Base-by-base conservation (phyloP, 2,888 invertebrate genomes). In the Amphipoea lucens region DNA sequence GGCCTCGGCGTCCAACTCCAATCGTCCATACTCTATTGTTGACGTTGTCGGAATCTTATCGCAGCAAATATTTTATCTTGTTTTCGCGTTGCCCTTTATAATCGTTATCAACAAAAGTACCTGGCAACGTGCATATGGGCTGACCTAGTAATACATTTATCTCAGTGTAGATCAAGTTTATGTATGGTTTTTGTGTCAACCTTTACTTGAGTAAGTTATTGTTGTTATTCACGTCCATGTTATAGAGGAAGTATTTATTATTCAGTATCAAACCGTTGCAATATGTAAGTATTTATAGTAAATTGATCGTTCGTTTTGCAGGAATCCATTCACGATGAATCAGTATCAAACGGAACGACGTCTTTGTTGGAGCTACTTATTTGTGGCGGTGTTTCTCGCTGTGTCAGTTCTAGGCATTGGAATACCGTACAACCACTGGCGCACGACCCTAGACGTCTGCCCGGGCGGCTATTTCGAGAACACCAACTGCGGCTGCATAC, bases 371-470 rank as follows among this genome's bases (percentile, higher is more conserved):
- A 92, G 93, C 83, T 97, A 97, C 79, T 91, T 94, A 1, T 84
- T 95, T 14, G 88, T 96, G 63, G 90, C 95, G 4, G 65, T 95
- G 11, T 88, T 95, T 14, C 90, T 96, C 7, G 90, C 92, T 4
- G 86, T 96, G 14, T 93, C 95, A 17, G 93, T 95, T 7, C 95
- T 97, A 82, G 97, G 97, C 70, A 92, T 97, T 57, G 98, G 97
- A 6, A 97, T 98, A 76, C 97, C 97, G 0, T 98, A 98, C 97
- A 97, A 97, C 69, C 98, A 98, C 91, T 98, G 98, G 98, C 97
- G 97, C 70, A 96, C 97, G 36, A 98, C 98, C 0, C 94, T 98
- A 4, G 98, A 98, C 89, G 97, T 97, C 69, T 98, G 98, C 87
- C 97, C 97, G 1, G 96, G 96, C 1, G 97, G 97, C 69, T 96